Base-by-base conservation (phyloP, 1,140 invertebrate species). In the Maniola jurtina region DNA sequence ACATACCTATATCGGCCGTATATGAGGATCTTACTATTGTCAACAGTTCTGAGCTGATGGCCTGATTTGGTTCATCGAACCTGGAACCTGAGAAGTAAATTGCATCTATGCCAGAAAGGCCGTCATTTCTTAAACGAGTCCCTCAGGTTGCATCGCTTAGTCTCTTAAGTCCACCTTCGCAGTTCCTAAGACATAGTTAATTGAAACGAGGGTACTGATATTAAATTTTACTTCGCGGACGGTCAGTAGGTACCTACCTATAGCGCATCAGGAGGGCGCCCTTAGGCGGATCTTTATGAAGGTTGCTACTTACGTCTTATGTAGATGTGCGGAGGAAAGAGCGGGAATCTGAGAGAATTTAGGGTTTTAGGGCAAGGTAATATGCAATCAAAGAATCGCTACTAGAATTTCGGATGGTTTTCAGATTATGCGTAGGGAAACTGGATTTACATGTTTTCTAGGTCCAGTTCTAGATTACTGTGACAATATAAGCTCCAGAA, bases 121-220 rank as follows among this genome's bases (percentile, higher is more conserved):
- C 42, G 13, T 45, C 25, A 25, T 45, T 45, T 45, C 42, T 13
- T 45, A 45, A 45, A 45, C 42, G 9, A 11, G 5, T 34, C 52
- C 52, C 52, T n/a, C 16, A 13, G 25, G 15, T n/a, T 35, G 33
- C 25, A 47, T 40, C 33, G 15, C 34, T 55, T 66, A 66, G 57
- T 56, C 64, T 66, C 64, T 66, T 66, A 66, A 66, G 58, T 66
- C 64, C 64, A 66, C 64, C 64, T 60, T 55, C 34, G 33, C 35
- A 4, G 13, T 63, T 62, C 47, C 62, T 62, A 70, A 64, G 62
- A 58, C 57, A 16, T 40, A 56, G 58, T 70, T 65, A 60, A 70
- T 61, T 70, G 58, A 70, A 70, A 70, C 62, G 62, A 34, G 25
- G 50, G 38, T 57, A 13, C 15, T 35, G 42, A 65, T 70, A 70